Evolutionary conservation across 1,140 invertebrate genomes (phyloP).

Genomic region (Palaemon carinicauda): DNA sequence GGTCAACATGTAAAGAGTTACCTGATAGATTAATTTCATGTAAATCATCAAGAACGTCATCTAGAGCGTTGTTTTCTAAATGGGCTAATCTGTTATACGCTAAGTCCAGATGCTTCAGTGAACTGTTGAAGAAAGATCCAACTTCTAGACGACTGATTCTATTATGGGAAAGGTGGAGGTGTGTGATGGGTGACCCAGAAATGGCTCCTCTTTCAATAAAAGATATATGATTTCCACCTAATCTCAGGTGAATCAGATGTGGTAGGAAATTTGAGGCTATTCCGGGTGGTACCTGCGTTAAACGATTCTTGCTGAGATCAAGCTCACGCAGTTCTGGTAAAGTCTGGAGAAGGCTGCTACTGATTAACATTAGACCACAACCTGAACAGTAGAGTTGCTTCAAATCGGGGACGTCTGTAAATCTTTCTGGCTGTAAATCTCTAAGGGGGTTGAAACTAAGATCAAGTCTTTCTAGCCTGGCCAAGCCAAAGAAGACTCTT

Average conservation of each 20-base stretch:
- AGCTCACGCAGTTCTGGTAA: constrained; percentile 70
- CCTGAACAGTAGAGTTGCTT: constrained; percentile 74
- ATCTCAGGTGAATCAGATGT: constrained; percentile 71
- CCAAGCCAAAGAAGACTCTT: constrained; percentile 74
- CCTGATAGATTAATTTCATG: constrained; percentile 74
- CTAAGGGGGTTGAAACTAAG: constrained; percentile 77
- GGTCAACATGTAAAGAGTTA: constrained; percentile 68
- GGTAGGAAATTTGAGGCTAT: constrained; percentile 65
- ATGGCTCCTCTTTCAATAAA: constrained; percentile 54
- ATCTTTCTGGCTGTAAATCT: constrained; percentile 78
- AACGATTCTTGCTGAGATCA: constrained; percentile 80
- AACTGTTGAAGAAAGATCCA: constrained; percentile 75
- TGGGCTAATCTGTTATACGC: constrained; percentile 77
- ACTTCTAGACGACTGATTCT: constrained; percentile 76
- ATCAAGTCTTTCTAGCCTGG: constrained; percentile 75
- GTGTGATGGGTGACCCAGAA: constrained; percentile 65
- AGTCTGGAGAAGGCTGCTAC: constrained; percentile 71
- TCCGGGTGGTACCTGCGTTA: constrained; percentile 69
- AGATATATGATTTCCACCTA: constrained; percentile 81
- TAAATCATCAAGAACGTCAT: constrained; percentile 71
- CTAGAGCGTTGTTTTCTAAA: constrained; percentile 71
- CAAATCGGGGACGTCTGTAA: constrained; percentile 76
- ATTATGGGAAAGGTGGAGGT: constrained; percentile 74
- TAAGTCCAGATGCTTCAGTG: constrained; percentile 74
- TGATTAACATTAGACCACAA: constrained; percentile 76